Percentiles rank a stretch among this genome's conserved stretches.
phyloP scores from a whole-genome alignment of 2,113 vertebrate genomes.

The Castor canadensis region DNA sequence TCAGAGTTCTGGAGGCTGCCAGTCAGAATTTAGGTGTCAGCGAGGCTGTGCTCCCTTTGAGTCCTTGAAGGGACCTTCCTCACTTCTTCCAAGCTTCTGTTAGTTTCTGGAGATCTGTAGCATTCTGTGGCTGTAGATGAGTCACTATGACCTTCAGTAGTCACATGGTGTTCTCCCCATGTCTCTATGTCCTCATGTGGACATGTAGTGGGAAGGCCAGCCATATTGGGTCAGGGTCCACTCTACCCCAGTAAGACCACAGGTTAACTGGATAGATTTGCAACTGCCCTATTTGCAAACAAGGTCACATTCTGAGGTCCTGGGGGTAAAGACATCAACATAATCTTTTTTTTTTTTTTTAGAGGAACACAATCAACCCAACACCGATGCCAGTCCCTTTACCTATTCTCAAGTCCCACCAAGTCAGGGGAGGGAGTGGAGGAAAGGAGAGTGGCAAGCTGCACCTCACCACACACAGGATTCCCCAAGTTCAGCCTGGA shows the following conservation, averaged over 20 bases:
- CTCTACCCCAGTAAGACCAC: no score
- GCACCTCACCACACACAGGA: no score
- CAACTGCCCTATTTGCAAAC: background rate
- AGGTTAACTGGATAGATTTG: background rate
- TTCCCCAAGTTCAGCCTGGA: background rate
- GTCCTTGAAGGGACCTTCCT: background rate
- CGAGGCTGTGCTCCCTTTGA: background rate
- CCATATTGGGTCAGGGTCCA: no score
- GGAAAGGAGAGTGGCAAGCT: background rate
- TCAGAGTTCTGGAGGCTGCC: background rate
- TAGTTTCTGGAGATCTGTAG: background rate
- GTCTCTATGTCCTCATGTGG: no score
- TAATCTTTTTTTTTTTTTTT: background rate
- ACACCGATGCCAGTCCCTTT: background rate
- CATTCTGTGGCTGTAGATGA: no score
- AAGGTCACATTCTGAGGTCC: background rate
- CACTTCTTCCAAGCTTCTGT: background rate
- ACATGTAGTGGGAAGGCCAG: background rate
- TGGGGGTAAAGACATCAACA: background rate
- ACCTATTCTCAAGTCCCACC: no score
- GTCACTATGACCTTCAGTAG: fast-evolving
- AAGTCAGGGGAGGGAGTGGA: background rate
- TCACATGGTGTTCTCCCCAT: fast-evolving
- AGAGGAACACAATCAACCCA: background rate
- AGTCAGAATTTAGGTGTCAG: background rate